Evolutionary conservation across 2,113 vertebrate genomes (phyloP).

Genomic region (Hystrix cristata): DNA sequence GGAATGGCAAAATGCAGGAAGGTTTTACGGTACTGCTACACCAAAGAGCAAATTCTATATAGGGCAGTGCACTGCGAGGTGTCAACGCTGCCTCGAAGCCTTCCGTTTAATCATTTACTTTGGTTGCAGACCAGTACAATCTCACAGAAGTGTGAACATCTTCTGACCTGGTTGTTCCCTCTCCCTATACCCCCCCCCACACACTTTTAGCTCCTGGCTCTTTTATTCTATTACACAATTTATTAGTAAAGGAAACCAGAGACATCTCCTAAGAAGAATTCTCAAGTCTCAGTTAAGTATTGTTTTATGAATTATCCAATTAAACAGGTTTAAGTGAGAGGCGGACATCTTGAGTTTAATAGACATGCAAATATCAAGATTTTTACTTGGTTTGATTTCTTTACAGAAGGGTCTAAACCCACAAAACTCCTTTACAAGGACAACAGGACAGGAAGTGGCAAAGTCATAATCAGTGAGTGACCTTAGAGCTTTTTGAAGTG

Average conservation of each 20-base stretch:
- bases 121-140: slow-evolving; percentile 44
- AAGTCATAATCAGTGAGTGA: slow-evolving; percentile 80
- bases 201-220: not conserved
- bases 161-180: not conserved
- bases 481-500: slow-evolving; percentile 86
- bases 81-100: not conserved
- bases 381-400: slow-evolving; percentile 69
- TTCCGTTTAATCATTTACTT: not conserved
- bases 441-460: slow-evolving; percentile 78
- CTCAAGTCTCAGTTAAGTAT: not conserved
- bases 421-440: slow-evolving; percentile 71
- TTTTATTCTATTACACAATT: slow-evolving; percentile 20
- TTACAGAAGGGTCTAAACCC: slow-evolving; percentile 74
- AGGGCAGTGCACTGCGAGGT: not conserved
- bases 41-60: slow-evolving; percentile 48
- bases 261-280: slow-evolving; percentile 19
- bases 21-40: not conserved
- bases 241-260: slow-evolving; percentile 29
- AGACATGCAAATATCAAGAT: slow-evolving; percentile 70
- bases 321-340: slow-evolving; percentile 62
- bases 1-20: not conserved
- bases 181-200: not conserved
- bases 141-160: slow-evolving; percentile 60
- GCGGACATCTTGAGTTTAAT: slow-evolving; percentile 36
- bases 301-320: slow-evolving; percentile 49